phyloP scores from a whole-genome alignment of 2,113 vertebrate genomes.

The Rhabdornis inornatus region DNA sequence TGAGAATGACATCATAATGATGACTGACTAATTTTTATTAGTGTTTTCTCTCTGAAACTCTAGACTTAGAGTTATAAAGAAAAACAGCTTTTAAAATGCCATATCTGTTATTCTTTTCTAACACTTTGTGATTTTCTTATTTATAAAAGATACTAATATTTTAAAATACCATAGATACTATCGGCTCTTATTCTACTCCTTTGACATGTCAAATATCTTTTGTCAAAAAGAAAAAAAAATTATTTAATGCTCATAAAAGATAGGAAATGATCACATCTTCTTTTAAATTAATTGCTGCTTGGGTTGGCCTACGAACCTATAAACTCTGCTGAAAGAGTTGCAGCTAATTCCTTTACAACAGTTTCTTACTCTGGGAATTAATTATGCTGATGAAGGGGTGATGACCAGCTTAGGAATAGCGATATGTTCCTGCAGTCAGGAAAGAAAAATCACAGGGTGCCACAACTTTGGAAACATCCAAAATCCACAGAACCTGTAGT shows the following conservation, averaged over 20 bases:
- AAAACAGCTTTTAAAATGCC: slow-evolving; percentile 64
- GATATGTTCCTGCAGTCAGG: slow-evolving; percentile 20
- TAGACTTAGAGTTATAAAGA: slow-evolving; percentile 66
- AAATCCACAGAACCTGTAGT: neutral
- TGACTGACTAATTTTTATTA: slow-evolving; percentile 78
- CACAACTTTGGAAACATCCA: neutral
- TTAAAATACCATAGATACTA: slow-evolving; percentile 2
- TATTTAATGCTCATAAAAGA: slow-evolving; percentile 59
- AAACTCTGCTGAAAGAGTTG: slow-evolving; percentile 49
- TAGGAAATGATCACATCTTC: slow-evolving; percentile 66
- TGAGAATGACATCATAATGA: slow-evolving; percentile 79
- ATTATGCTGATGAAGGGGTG: slow-evolving; percentile 28
- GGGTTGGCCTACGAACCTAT: slow-evolving; percentile 35
- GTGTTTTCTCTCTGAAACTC: slow-evolving; percentile 73
- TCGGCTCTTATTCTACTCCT: neutral
- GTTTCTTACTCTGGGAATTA: slow-evolving; percentile 10
- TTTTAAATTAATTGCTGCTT: slow-evolving; percentile 59
- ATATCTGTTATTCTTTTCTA: slow-evolving; percentile 55
- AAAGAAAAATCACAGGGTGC: slow-evolving; percentile 15
- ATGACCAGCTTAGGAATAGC: neutral
- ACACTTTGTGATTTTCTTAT: slow-evolving; percentile 42
- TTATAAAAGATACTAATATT: slow-evolving; percentile 40
- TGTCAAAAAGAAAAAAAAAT: neutral
- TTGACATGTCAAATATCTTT: slow-evolving; percentile 3
- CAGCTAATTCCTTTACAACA: slow-evolving; percentile 31